A percentile compares a stretch with the other conserved stretches of the same genome.
These are phyloP conservation scores for Misgurnus anguillicaudatus DNA, from an alignment of 2,113 vertebrate genomes.

Conservation along the genomic window DNA sequence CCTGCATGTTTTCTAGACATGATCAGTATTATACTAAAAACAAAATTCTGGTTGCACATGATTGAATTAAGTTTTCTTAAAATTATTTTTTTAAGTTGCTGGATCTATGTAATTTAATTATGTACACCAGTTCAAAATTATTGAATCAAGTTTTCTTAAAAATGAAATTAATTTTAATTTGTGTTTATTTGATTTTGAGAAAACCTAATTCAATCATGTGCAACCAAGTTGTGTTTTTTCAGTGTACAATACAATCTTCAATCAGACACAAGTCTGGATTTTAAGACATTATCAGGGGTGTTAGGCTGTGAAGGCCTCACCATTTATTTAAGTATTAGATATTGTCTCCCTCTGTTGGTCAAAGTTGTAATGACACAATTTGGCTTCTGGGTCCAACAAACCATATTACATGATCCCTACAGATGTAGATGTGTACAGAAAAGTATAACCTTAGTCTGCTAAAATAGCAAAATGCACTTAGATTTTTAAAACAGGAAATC, in stretches of 20 bases:
- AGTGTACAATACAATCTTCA: neutral
- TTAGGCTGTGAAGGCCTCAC: neutral
- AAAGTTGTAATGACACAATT: neutral
- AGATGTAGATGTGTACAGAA: neutral
- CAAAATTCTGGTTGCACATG: too few species aligned
- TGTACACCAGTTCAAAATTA: too few species aligned
- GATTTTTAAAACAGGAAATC: slow-evolving; percentile 19
- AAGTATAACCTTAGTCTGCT: neutral
- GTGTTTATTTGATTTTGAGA: too few species aligned
- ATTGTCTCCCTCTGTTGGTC: slow-evolving; percentile 29
- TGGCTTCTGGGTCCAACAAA: neutral
- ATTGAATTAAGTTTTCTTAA: too few species aligned
- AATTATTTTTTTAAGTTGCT: too few species aligned
- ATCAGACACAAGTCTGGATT: neutral
- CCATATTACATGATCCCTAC: neutral
- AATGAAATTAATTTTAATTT: too few species aligned
- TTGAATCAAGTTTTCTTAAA: too few species aligned
- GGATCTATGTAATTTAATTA: too few species aligned
- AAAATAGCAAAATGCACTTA: neutral
- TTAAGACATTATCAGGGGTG: neutral
- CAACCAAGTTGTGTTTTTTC: too few species aligned
- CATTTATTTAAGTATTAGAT: neutral
- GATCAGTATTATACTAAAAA: too few species aligned
- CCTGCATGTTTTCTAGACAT: neutral
- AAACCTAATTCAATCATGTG: too few species aligned